These are phyloP conservation scores for Triops cancriformis DNA, from an alignment of 1,140 invertebrate species.

Conservation along the genomic window DNA sequence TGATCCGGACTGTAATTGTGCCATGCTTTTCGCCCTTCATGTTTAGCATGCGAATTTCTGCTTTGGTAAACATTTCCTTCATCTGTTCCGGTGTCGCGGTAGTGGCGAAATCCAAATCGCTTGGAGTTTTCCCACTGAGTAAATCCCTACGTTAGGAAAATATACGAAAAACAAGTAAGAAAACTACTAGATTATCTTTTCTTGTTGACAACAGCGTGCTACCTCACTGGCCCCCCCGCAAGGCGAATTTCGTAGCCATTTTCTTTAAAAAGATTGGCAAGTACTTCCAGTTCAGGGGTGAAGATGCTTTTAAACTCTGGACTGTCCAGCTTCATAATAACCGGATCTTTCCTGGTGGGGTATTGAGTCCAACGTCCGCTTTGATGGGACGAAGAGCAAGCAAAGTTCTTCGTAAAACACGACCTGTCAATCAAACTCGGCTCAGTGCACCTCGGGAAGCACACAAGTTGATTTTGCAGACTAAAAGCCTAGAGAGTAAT, in stretches of 20 bases:
- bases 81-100: slow-evolving; percentile 92
- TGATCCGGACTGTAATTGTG: slow-evolving; percentile 92
- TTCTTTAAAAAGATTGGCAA: slow-evolving; percentile 67
- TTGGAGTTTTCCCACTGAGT: slow-evolving; percentile 71
- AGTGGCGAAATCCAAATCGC: slow-evolving; percentile 96
- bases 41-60: slow-evolving; percentile 87
- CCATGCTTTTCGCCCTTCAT: slow-evolving; percentile 92
- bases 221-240: slow-evolving; percentile 84
- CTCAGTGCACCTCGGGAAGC: too few relatives aligned
- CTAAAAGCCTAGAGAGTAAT: too few relatives aligned
- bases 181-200: slow-evolving; percentile 32
- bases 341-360: background rate
- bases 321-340: slow-evolving; percentile 43
- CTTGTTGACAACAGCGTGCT: slow-evolving; percentile 20
- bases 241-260: slow-evolving; percentile 80
- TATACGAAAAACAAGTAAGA: background rate
- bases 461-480: too few relatives aligned
- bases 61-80: slow-evolving; percentile 84
- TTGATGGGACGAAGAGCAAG: background rate
- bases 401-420: background rate
- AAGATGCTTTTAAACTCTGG: slow-evolving; percentile 65
- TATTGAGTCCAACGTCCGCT: background rate
- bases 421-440: background rate
- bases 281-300: slow-evolving; percentile 60
- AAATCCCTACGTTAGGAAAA: slow-evolving; percentile 60